Evolutionary conservation across 1,140 invertebrate genomes (phyloP), one percentile per base, ranked within the genome.

Genomic region (Nasonia giraulti): DNA sequence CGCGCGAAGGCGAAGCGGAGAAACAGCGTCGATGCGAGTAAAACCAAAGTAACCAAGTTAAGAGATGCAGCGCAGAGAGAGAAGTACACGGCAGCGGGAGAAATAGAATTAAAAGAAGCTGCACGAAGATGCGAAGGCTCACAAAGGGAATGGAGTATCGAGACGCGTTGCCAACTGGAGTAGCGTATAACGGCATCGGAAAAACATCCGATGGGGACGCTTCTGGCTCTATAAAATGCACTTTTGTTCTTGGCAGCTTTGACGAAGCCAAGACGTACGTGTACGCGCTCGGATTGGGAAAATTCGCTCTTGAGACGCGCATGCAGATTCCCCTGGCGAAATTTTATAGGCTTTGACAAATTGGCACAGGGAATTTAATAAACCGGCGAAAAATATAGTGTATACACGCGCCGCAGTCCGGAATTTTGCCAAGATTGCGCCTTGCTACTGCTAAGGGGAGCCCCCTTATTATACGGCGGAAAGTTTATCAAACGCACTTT

Each of bases 261-360:
- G 73, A 75, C 31, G 12, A 27, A 27, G 27, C 27, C 27, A 5
- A 20, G 55, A 20, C 55, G 17, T 62, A n/a, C 7, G 5, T 17
- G 11, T 62, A 62, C n/a, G 20, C 17, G 17, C 20, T 62, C 55
- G 31, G 2, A 11, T 31, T 5, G 76, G 7, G n/a, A 33, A 23
- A 31, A 7, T 68, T n/a, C 66, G n/a, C 75, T 6, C 75, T 6
- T 44, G 75, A 31, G 20, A 23, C 0, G 20, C 1, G 20, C 40
- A 27, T n/a, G 76, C 27, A 55, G 23, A 62, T 78, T 78, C 27
- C 47, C n/a, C 27, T 27, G 11, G 47, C 40, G n/a, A 55, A 23
- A 78, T 78, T 78, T 55, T 11, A 20, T 55, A n/a, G n/a, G 20
- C n/a, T 78, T 20, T 78, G 76, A 78, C 76, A 78, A 55, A 78